Conservation (phyloP, 2,113 vertebrate species). For the Tetrax tetrax region DNA sequence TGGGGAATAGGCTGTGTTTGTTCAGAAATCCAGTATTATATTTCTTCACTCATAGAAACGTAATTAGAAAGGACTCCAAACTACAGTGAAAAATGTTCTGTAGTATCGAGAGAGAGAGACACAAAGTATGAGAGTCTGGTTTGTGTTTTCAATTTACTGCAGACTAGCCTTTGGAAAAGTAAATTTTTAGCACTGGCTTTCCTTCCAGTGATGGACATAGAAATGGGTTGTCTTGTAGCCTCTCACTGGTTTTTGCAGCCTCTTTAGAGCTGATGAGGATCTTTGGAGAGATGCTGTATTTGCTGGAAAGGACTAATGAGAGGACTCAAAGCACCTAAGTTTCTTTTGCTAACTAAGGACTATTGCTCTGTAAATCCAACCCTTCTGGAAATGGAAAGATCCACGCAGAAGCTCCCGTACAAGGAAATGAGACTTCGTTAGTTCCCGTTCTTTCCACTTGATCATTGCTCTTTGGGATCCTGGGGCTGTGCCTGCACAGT, state of each 20-base stretch:
- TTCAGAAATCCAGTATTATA: background rate
- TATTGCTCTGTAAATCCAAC: background rate
- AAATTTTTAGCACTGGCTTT: background rate
- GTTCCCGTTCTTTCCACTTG: background rate
- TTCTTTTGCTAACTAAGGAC: background rate
- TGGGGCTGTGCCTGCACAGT: background rate
- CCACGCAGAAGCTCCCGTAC: background rate
- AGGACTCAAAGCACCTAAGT: background rate
- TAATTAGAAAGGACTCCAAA: background rate
- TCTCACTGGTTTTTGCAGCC: background rate
- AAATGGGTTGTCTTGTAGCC: background rate
- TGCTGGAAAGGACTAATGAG: background rate
- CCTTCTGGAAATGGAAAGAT: background rate
- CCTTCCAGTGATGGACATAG: background rate
- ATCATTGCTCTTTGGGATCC: background rate
- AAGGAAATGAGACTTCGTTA: background rate
- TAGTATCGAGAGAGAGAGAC: background rate
- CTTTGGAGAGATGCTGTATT: background rate
- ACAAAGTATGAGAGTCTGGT: background rate
- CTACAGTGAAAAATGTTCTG: background rate
- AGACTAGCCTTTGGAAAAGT: background rate
- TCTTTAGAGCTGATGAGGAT: background rate
- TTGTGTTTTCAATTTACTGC: background rate
- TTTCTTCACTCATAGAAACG: background rate
- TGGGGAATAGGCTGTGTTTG: background rate